Evolutionary conservation across 1,140 invertebrate genomes (phyloP).

Genomic region (Protaetia brevitarsis): DNA sequence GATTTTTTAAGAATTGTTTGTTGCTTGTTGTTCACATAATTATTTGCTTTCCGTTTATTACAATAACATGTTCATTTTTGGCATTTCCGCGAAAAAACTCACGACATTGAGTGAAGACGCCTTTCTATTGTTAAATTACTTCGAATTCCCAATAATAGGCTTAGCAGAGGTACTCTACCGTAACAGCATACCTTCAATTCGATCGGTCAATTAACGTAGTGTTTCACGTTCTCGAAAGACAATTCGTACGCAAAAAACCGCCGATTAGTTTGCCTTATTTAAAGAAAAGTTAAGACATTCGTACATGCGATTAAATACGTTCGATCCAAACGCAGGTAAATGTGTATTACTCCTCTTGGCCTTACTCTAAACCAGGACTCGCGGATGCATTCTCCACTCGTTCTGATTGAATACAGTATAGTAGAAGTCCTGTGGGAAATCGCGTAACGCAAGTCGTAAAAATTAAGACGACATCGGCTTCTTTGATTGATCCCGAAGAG

Average conservation of each 20-base stretch:
- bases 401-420: neutral
- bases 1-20: no score
- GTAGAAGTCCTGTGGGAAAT: neutral
- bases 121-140: no score
- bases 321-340: neutral
- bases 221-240: neutral
- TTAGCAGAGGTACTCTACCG: no score
- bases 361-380: neutral
- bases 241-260: neutral
- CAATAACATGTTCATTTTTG: no score
- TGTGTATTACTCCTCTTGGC: neutral
- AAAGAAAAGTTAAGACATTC: constrained; percentile 1
- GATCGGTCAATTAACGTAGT: neutral
- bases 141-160: no score
- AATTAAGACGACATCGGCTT: neutral
- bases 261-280: neutral
- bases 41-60: no score
- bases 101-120: no score
- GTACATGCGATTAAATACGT: neutral
- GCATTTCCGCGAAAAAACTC: no score
- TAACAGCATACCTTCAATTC: neutral
- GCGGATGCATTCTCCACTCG: neutral
- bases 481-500: neutral
- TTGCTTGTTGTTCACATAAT: no score
- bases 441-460: neutral